Evolutionary conservation across 1,140 invertebrate genomes (phyloP).

Genomic region (Tachypleus tridentatus): DNA sequence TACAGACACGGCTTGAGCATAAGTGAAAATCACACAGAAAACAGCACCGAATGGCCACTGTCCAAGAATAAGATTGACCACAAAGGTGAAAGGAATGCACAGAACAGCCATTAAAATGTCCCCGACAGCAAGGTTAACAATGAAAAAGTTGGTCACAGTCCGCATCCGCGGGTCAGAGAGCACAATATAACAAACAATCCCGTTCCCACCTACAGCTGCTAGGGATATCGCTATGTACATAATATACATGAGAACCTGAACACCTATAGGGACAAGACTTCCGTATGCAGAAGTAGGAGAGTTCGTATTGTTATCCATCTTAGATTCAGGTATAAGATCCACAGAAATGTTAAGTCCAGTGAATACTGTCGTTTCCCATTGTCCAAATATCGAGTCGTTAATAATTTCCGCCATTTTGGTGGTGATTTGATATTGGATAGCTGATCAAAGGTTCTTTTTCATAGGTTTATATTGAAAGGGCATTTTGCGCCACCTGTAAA

Average conservation of each 20-base stretch:
- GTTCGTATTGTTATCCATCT: too few relatives aligned
- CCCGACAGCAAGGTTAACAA: conserved; percentile 56
- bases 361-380: too few relatives aligned
- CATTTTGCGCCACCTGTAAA: too few relatives aligned
- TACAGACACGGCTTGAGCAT: conserved; percentile 38
- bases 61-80: conserved; percentile 54
- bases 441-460: too few relatives aligned
- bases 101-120: conserved; percentile 72
- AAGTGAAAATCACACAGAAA: conserved; percentile 64
- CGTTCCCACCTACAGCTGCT: conserved; percentile 60
- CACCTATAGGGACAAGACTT: conserved; percentile 10
- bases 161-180: conserved; percentile 61
- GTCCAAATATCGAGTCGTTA: too few relatives aligned
- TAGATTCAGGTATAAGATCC: too few relatives aligned
- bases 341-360: too few relatives aligned
- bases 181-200: conserved; percentile 68
- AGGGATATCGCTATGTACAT: conserved; percentile 62
- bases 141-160: conserved; percentile 78
- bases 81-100: conserved; percentile 74
- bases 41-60: conserved; percentile 71
- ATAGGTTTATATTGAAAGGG: too few relatives aligned
- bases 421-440: too few relatives aligned
- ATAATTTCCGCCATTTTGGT: too few relatives aligned
- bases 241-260: conserved; percentile 44
- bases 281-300: background rate